These are phyloP conservation scores for Myotis myotis DNA, from an alignment of 2,797 vertebrate genomes.

Conservation along the genomic window DNA sequence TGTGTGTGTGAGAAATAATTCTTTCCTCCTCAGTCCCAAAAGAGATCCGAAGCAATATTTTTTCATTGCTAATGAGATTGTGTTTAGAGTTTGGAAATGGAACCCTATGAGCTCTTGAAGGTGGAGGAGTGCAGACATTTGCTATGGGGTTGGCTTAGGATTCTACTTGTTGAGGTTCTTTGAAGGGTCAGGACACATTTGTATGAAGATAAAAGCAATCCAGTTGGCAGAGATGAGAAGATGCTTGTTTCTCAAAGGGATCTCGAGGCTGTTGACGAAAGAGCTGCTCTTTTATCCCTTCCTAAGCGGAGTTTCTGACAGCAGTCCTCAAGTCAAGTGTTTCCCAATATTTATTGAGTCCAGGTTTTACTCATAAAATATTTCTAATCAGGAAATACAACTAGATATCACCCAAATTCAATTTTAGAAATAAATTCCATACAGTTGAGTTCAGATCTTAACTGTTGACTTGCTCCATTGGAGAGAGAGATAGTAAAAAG, in stretches of 20 bases:
- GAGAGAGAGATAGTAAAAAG: not conserved
- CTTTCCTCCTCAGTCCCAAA: not conserved
- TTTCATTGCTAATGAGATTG: not conserved
- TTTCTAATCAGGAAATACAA: constrained; percentile 22
- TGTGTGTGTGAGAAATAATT: not conserved
- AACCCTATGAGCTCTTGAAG: not conserved
- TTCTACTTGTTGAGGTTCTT: constrained; percentile 46
- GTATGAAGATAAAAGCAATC: constrained; percentile 25
- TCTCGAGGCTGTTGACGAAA: not conserved
- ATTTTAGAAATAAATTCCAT: constrained; percentile 16
- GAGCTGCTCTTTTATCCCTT: constrained; percentile 36
- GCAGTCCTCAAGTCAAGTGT: not conserved
- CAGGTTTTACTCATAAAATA: constrained; percentile 15
- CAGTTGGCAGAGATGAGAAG: constrained; percentile 37
- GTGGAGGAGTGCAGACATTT: not conserved
- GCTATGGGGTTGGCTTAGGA: not conserved
- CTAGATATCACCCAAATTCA: not conserved
- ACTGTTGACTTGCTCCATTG: not conserved
- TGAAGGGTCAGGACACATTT: constrained; percentile 37
- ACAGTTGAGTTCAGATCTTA: not conserved
- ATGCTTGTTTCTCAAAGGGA: constrained; percentile 30
- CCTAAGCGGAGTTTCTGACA: not conserved
- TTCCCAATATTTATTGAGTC: constrained; percentile 19
- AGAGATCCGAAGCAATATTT: not conserved
- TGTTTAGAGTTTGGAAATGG: not conserved